Percentiles rank a stretch among this genome's conserved stretches.
phyloP scores from a whole-genome alignment of 2,888 invertebrate genomes.

The Leptinotarsa peninsularis region DNA sequence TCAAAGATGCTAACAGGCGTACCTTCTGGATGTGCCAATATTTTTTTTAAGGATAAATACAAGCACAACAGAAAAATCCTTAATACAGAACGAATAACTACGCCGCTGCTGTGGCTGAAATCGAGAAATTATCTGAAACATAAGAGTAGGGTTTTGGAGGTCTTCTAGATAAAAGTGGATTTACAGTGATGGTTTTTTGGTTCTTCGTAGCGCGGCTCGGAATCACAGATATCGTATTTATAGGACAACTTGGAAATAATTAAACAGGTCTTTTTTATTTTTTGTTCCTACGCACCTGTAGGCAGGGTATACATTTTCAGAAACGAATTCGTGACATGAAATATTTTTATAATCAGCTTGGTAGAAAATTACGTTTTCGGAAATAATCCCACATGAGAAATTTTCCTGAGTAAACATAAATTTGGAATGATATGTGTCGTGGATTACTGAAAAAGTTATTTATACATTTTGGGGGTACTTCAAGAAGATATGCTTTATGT shows the following conservation, averaged over 20 bases:
- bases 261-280: conserved; percentile 44
- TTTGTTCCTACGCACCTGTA: conserved; percentile 44
- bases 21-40: too few relatives aligned
- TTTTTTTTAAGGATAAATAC: too few relatives aligned
- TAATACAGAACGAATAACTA: neutral
- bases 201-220: conserved; percentile 16
- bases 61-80: too few relatives aligned
- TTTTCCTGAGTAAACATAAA: conserved; percentile 22
- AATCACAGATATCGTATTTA: conserved; percentile 41
- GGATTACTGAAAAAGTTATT: neutral
- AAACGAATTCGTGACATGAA: conserved; percentile 30
- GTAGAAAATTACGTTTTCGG: conserved; percentile 17
- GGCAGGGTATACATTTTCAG: conserved; percentile 31
- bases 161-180: conserved; percentile 40
- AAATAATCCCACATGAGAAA: conserved; percentile 25
- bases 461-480: too few relatives aligned
- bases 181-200: conserved; percentile 42
- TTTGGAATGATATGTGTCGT: neutral
- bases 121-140: conserved; percentile 42
- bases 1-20: too few relatives aligned
- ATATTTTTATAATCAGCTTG: conserved; percentile 32
- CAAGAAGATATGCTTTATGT: too few relatives aligned
- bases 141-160: conserved; percentile 39
- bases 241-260: conserved; percentile 48
- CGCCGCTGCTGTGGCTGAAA: conserved; percentile 17